These are phyloP conservation scores for Phasia obesa DNA, from an alignment of 2,888 invertebrate genomes.

Conservation along the genomic window DNA sequence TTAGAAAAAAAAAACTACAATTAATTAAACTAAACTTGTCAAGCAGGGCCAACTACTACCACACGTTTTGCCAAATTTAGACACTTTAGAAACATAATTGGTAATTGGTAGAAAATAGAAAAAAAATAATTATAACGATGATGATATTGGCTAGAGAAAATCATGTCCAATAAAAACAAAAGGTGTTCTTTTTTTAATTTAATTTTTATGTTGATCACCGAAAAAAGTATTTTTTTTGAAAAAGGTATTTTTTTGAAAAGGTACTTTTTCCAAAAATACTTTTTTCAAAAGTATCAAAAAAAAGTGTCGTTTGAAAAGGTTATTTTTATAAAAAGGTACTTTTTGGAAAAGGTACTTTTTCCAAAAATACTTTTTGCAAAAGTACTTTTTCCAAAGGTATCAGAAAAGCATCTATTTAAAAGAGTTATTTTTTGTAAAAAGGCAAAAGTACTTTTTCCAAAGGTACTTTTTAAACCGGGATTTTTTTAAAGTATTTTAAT, in stretches of 20 bases:
- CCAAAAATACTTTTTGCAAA: neutral
- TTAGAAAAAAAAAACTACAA: slow-evolving; percentile 18
- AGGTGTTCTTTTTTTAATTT: neutral
- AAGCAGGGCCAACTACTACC: slow-evolving; percentile 53
- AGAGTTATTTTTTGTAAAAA: too few species aligned
- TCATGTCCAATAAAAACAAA: neutral
- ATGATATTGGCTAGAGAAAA: slow-evolving; percentile 24
- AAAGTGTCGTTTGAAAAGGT: too few species aligned
- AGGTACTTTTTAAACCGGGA: too few species aligned
- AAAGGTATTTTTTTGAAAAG: neutral
- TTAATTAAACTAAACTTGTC: slow-evolving; percentile 32
- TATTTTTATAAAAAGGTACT: neutral
- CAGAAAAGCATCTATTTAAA: too few species aligned
- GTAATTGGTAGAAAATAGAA: slow-evolving; percentile 1
- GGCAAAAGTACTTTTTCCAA: too few species aligned
- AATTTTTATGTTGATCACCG: too few species aligned
- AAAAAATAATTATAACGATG: slow-evolving; percentile 20
- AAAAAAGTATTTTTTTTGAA: neutral
- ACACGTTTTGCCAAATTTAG: slow-evolving; percentile 51
- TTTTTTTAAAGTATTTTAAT: too few species aligned
- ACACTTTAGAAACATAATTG: slow-evolving; percentile 20
- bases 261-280: too few species aligned
- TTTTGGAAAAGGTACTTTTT: neutral
- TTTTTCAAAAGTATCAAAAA: too few species aligned
- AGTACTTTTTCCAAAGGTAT: neutral